These are phyloP conservation scores for Luperina testacea DNA, from an alignment of 2,888 invertebrate genomes.

Conservation along the genomic window DNA sequence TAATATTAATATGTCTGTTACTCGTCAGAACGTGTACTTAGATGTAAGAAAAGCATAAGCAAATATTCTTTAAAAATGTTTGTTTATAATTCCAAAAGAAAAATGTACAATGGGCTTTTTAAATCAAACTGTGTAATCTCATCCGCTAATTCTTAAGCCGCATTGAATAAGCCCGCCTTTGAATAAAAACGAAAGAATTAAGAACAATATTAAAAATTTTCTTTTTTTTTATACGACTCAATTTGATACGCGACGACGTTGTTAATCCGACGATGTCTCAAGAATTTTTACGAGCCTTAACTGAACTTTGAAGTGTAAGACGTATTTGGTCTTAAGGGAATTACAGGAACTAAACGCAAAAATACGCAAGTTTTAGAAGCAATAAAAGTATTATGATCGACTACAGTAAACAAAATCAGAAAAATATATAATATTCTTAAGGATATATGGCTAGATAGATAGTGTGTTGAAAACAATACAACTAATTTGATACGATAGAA, in stretches of 20 bases:
- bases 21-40: neutral
- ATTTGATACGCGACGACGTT: slow-evolving; percentile 15
- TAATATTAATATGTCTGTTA: neutral
- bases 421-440: too few relatives aligned
- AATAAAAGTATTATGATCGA: too few relatives aligned
- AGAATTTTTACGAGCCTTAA: slow-evolving; percentile 18
- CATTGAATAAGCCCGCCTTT: slow-evolving; percentile 27
- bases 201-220: slow-evolving; percentile 29
- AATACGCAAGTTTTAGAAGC: too few relatives aligned
- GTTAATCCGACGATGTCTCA: slow-evolving; percentile 15
- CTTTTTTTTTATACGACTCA: slow-evolving; percentile 26
- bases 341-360: too few relatives aligned
- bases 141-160: slow-evolving; percentile 12
- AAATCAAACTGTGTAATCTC: slow-evolving; percentile 15
- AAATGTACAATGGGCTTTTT: neutral
- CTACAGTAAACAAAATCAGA: too few relatives aligned
- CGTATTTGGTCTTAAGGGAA: neutral
- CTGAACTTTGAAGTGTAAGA: neutral
- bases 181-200: slow-evolving; percentile 41
- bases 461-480: too few relatives aligned
- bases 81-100: too few relatives aligned
- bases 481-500: too few relatives aligned
- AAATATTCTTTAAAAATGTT: neutral
- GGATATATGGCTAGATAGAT: too few relatives aligned
- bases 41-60: neutral